A percentile compares a stretch with the other conserved stretches of the same genome.
Conservation (phyloP, 2,888 invertebrate genomes). For the Erannis defoliaria region DNA sequence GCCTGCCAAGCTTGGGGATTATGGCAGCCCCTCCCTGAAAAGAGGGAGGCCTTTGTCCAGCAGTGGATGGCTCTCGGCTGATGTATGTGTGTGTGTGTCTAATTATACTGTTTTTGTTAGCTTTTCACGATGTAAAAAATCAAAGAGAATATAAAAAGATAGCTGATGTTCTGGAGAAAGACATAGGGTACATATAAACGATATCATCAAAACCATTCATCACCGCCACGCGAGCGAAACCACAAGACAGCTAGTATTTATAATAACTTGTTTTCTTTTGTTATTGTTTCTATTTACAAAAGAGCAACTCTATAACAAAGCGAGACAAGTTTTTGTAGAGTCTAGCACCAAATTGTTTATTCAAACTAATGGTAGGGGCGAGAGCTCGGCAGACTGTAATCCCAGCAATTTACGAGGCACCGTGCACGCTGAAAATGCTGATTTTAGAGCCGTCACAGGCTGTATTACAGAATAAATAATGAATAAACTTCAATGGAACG, state of each 20-base stretch:
- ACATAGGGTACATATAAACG: neutral
- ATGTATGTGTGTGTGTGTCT: too few species aligned
- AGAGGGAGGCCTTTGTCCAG: too few species aligned
- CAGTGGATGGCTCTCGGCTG: too few species aligned
- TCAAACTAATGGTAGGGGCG: conserved; percentile 37
- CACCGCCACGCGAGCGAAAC: neutral
- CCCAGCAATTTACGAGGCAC: conserved; percentile 60
- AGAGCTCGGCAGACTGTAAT: conserved; percentile 51
- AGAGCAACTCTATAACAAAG: conserved; percentile 24
- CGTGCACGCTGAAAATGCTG: conserved; percentile 47
- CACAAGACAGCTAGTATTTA: neutral
- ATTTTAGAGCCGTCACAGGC: conserved; percentile 49
- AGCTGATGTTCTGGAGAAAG: neutral
- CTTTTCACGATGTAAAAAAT: too few species aligned
- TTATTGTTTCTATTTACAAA: neutral
- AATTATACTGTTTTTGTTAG: too few species aligned
- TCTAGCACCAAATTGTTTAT: conserved; percentile 25
- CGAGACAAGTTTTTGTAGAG: conserved; percentile 28
- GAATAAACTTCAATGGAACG: conserved; percentile 41
- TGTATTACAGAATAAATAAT: conserved; percentile 47
- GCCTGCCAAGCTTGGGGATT: too few species aligned
- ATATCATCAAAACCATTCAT: too few species aligned
- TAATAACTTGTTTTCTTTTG: neutral
- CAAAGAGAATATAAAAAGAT: too few species aligned
- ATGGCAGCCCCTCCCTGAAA: too few species aligned